Conservation (phyloP, 2,888 invertebrate species). For the Bellardia bayeri region DNA sequence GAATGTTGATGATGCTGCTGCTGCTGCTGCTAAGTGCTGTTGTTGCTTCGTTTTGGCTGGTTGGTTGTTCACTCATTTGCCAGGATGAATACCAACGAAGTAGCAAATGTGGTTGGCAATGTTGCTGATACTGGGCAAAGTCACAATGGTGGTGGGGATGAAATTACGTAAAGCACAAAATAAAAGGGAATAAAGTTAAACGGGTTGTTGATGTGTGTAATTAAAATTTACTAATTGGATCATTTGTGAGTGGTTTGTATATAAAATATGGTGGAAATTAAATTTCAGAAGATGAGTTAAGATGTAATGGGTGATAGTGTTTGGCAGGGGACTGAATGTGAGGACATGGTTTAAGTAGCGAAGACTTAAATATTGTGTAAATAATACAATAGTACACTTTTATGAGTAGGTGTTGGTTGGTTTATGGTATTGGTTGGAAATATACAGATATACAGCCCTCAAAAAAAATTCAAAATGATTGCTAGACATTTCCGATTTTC, state of each 20-base stretch:
- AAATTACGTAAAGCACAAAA: constrained; percentile 33
- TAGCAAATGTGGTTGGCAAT: background rate
- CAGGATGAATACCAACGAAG: constrained; percentile 49
- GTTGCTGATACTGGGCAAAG: background rate
- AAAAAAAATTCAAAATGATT: no score
- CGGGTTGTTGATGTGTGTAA: constrained; percentile 73
- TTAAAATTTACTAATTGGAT: constrained; percentile 75
- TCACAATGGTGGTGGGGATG: constrained; percentile 29
- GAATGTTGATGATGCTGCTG: constrained; percentile 29
- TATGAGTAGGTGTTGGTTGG: no score
- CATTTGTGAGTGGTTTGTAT: constrained; percentile 65
- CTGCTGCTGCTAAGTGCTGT: constrained; percentile 27
- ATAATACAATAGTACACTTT: no score
- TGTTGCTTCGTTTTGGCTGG: constrained; percentile 16
- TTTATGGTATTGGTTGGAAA: no score
- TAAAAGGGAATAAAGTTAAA: constrained; percentile 48
- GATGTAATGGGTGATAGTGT: background rate
- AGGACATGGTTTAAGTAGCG: background rate
- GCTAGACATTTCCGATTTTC: no score
- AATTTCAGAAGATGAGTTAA: constrained; percentile 57
- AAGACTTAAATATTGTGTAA: background rate
- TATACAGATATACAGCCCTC: no score
- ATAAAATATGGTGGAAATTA: constrained; percentile 33
- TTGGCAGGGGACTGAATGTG: background rate
- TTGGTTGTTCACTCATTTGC: constrained; percentile 40